phyloP scores from a whole-genome alignment of 2,113 vertebrate species.

The Ramphastos sulfuratus region DNA sequence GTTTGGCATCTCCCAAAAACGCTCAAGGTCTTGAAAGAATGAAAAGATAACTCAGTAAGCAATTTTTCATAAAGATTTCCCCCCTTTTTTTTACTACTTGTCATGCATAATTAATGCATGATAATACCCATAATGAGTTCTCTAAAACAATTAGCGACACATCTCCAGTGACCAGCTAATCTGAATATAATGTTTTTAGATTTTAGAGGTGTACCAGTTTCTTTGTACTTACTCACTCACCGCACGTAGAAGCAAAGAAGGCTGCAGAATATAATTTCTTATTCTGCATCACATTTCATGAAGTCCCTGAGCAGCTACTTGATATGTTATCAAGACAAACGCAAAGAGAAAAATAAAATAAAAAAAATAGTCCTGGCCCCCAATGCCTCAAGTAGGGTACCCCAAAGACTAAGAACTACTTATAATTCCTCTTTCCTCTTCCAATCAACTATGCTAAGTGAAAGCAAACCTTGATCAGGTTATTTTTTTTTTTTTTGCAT shows the following conservation, averaged over 20 bases:
- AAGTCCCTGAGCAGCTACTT: conserved; percentile 67
- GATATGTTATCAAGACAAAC: conserved; percentile 76
- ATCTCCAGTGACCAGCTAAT: conserved; percentile 38
- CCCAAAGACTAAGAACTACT: conserved; percentile 62
- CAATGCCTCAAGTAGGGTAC: neutral
- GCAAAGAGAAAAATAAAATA: neutral
- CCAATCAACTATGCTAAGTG: neutral
- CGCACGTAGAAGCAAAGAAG: conserved; percentile 56
- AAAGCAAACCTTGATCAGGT: conserved; percentile 20
- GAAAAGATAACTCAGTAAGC: conserved; percentile 44
- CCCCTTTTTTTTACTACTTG: neutral
- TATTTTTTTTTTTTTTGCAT: neutral
- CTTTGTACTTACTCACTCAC: conserved; percentile 3
- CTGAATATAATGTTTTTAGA: conserved; percentile 12
- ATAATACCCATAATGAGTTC: conserved; percentile 40
- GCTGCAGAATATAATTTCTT: conserved; percentile 72
- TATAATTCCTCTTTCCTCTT: neutral
- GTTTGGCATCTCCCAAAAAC: neutral
- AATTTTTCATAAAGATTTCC: conserved; percentile 25
- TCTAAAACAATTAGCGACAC: conserved; percentile 8
- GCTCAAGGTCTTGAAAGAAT: conserved; percentile 44
- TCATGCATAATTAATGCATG: conserved; percentile 14
- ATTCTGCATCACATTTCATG: conserved; percentile 75
- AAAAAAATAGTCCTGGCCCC: neutral
- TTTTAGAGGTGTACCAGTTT: neutral